These are phyloP conservation scores for Polypterus bichir DNA, from an alignment of 2,113 vertebrate genomes.

Conservation along the genomic window DNA sequence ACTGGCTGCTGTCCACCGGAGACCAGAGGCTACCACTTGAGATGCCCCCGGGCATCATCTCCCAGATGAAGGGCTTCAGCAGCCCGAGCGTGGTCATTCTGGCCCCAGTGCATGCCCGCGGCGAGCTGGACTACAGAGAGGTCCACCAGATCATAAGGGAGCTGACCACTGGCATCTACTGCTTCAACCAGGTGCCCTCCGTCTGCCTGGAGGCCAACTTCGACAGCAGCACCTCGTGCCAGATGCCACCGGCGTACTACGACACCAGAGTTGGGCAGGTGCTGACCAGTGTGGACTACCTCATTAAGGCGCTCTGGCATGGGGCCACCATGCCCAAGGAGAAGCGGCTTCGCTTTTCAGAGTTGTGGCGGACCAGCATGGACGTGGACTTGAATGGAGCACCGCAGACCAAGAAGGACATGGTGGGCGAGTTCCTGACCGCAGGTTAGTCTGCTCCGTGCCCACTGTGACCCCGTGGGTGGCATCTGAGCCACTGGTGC, in stretches of 20 bases:
- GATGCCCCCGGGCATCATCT: conserved; percentile 38
- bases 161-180: conserved; percentile 47
- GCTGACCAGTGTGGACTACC: conserved; percentile 42
- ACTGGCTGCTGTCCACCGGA: conserved; percentile 42
- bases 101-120: conserved; percentile 32
- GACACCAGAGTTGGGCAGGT: conserved; percentile 49
- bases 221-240: conserved; percentile 46
- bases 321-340: conserved; percentile 42
- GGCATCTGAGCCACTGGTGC: too few species aligned
- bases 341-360: conserved; percentile 41
- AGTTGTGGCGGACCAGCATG: conserved; percentile 47
- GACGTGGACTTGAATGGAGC: conserved; percentile 36
- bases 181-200: conserved; percentile 51
- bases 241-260: conserved; percentile 44
- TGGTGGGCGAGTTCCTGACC: conserved; percentile 40
- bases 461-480: too few species aligned
- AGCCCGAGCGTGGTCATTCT: conserved; percentile 35
- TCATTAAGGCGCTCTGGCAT: conserved; percentile 55
- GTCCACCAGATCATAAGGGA: conserved; percentile 55
- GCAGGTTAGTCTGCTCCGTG: conserved; percentile 30
- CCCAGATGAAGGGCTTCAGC: conserved; percentile 36
- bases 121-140: conserved; percentile 42
- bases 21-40: conserved; percentile 26
- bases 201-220: conserved; percentile 45
- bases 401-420: conserved; percentile 37